Conservation (phyloP, 2,888 invertebrate genomes). For the Acanthosepion lycidas region DNA sequence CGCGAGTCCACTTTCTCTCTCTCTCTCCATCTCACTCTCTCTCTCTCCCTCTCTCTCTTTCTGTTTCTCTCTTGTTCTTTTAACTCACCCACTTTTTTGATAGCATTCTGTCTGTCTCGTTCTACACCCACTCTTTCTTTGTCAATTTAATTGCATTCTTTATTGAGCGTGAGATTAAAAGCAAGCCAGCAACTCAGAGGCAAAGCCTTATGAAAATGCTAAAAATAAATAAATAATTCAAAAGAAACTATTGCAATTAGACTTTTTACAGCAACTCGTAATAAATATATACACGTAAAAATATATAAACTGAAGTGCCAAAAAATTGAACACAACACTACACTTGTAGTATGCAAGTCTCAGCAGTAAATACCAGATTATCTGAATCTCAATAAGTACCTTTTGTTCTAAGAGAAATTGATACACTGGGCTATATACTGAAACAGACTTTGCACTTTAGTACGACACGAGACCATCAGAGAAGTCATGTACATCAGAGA, state of each 20-base stretch:
- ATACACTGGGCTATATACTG: too few species aligned
- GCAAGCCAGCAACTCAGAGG: neutral
- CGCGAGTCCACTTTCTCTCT: neutral
- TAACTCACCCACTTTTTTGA: neutral
- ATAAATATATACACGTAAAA: neutral
- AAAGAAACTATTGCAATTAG: constrained; percentile 6
- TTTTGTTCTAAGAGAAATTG: too few species aligned
- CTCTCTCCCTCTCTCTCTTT: neutral
- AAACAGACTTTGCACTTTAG: too few species aligned
- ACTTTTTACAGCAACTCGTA: neutral
- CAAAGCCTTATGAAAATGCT: neutral
- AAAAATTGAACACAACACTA: too few species aligned
- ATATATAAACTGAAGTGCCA: too few species aligned
- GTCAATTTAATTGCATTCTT: neutral
- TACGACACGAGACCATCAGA: too few species aligned
- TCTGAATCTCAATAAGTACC: too few species aligned
- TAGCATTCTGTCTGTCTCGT: neutral
- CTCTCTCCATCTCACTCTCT: too few species aligned
- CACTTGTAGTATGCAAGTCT: too few species aligned
- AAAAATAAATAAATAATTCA: neutral
- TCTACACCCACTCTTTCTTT: neutral
- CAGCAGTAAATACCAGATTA: too few species aligned
- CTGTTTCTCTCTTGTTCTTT: neutral
- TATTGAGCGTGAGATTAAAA: neutral
- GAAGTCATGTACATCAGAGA: too few species aligned